Evolutionary conservation across 92 coral and sea anemone genomes (phyloP).

Genomic region (Phenganax marumi): DNA sequence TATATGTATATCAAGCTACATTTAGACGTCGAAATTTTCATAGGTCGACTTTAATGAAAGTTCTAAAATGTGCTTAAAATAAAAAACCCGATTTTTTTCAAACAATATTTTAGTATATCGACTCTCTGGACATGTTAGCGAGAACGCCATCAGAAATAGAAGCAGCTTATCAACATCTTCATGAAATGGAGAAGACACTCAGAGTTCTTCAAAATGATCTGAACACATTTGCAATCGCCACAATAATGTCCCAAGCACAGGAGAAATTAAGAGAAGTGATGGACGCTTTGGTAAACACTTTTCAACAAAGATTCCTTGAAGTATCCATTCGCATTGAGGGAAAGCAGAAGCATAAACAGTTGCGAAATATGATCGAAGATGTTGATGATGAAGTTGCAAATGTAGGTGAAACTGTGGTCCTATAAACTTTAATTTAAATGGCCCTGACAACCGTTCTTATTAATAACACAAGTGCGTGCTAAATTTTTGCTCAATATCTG

Average conservation of each 20-base stretch:
- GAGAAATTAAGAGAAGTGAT: conserved; percentile 59
- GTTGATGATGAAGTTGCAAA: conserved; percentile 69
- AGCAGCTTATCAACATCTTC: conserved; percentile 42
- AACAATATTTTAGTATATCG: conserved; percentile 50
- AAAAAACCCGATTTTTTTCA: neutral
- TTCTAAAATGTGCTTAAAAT: neutral
- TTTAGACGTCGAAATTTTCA: too few relatives aligned
- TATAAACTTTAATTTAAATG: neutral
- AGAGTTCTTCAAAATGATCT: conserved; percentile 36
- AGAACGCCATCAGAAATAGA: conserved; percentile 52
- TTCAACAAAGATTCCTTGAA: conserved; percentile 70
- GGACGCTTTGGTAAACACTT: conserved; percentile 72
- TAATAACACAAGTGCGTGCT: neutral
- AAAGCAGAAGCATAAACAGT: conserved; percentile 64
- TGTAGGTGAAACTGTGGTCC: conserved; percentile 39
- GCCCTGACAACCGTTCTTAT: neutral
- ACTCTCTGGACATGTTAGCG: conserved; percentile 55
- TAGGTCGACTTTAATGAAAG: too few relatives aligned
- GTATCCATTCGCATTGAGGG: conserved; percentile 65
- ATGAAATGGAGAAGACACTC: conserved; percentile 24
- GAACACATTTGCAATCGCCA: conserved; percentile 39
- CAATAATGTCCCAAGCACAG: conserved; percentile 43
- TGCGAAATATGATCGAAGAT: conserved; percentile 62
- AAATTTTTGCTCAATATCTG: neutral
- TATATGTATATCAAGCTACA: neutral